Conservation (phyloP, 1,140 invertebrate genomes). For the Andricus grossulariae region DNA sequence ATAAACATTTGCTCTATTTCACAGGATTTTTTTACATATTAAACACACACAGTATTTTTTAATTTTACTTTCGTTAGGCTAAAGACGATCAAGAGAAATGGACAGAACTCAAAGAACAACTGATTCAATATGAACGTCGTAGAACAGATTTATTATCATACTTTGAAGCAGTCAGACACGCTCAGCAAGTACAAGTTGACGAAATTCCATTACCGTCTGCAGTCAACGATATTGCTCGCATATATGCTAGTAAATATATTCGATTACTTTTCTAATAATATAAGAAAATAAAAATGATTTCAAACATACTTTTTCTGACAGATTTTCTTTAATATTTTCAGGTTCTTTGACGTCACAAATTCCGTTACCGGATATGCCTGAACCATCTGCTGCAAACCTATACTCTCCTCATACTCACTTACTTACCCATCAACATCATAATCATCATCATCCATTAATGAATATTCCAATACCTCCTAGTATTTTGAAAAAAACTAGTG, state of each 20-base stretch:
- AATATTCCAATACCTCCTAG: conserved; percentile 76
- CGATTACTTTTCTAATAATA: conserved; percentile 57
- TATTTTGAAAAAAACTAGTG: conserved; percentile 87
- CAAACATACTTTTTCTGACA: too few species aligned
- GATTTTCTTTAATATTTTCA: conserved; percentile 69
- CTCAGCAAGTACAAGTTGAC: conserved; percentile 96
- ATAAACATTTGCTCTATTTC: too few species aligned
- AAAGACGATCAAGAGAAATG: conserved; percentile 98
- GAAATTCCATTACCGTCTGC: conserved; percentile 93
- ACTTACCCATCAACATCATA: conserved; percentile 68
- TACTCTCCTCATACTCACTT: conserved; percentile 74
- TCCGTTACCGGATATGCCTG: conserved; percentile 84
- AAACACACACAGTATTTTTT: background rate
- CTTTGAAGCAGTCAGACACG: conserved; percentile 95
- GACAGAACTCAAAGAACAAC: conserved; percentile 91
- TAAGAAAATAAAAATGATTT: too few species aligned
- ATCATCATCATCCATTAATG: conserved; percentile 68
- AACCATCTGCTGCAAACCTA: conserved; percentile 71
- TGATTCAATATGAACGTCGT: conserved; percentile 95
- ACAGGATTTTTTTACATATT: too few species aligned
- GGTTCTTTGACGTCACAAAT: conserved; percentile 84
- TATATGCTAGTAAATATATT: conserved; percentile 74
- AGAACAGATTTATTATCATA: conserved; percentile 90
- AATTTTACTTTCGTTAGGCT: conserved; percentile 78
- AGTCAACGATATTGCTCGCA: conserved; percentile 66